These are phyloP conservation scores for Pogona vitticeps DNA, from an alignment of 2,113 vertebrate species.

Conservation along the genomic window DNA sequence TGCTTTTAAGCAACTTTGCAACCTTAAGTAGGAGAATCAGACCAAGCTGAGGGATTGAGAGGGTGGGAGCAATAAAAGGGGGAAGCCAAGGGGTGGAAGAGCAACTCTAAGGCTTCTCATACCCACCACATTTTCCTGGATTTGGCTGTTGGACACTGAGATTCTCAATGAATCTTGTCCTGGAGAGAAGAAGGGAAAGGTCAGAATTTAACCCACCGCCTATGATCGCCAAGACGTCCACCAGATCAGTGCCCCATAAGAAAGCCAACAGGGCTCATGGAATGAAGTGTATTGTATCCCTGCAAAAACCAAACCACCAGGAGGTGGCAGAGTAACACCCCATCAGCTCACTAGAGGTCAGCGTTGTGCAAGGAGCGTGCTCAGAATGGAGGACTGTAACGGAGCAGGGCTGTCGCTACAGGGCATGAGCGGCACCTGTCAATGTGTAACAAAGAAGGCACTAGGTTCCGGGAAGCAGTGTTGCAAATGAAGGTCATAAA, in stretches of 20 bases:
- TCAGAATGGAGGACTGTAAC: neutral
- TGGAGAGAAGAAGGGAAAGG: conserved; percentile 38
- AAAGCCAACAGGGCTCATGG: neutral
- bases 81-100: neutral
- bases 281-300: neutral
- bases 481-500: too few relatives aligned
- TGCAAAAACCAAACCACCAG: neutral
- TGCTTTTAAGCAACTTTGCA: neutral
- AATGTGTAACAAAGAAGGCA: too few relatives aligned
- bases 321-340: neutral
- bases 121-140: conserved; percentile 90
- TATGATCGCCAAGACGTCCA: neutral
- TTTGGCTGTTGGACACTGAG: conserved; percentile 91
- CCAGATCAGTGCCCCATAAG: too few relatives aligned
- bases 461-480: too few relatives aligned
- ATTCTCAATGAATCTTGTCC: conserved; percentile 90
- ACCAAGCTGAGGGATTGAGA: too few relatives aligned
- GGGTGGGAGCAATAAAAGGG: neutral
- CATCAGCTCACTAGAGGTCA: neutral
- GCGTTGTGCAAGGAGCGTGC: neutral
- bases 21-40: neutral
- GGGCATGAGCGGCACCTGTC: too few relatives aligned
- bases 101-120: too few relatives aligned
- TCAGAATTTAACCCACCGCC: too few relatives aligned
- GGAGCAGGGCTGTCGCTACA: neutral